Percentiles rank a stretch among this genome's conserved stretches.
Conservation (phyloP, 2,113 vertebrate species). For the Camelus bactrianus region DNA sequence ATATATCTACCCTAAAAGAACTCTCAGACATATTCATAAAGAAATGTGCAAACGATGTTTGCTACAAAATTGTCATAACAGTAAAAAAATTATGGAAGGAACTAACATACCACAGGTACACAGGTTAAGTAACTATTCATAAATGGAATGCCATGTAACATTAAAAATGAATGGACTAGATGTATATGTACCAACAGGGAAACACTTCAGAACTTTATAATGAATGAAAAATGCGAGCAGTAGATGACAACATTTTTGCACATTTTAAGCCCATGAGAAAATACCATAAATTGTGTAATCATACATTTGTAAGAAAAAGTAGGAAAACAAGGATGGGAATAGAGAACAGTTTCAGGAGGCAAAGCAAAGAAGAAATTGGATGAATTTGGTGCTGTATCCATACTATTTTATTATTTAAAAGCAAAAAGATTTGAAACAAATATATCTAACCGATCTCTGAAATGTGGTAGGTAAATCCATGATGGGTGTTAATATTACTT, state of each 20-base stretch:
- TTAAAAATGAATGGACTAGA: not conserved
- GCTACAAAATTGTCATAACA: not conserved
- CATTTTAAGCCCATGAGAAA: slow-evolving; percentile 9
- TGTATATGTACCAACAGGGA: not conserved
- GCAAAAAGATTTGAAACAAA: not conserved
- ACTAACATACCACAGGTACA: not conserved
- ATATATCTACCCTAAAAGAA: not conserved
- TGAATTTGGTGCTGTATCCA: not conserved
- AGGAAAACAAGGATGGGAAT: not conserved
- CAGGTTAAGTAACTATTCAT: not conserved
- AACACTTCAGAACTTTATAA: not conserved
- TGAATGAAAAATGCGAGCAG: not conserved
- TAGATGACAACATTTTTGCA: not conserved
- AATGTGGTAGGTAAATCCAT: not conserved
- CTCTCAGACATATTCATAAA: not conserved
- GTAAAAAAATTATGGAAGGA: not conserved
- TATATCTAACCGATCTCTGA: not conserved
- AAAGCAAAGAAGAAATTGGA: not conserved
- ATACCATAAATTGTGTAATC: not conserved
- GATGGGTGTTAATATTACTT: not conserved
- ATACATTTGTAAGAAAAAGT: not conserved
- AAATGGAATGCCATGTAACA: not conserved
- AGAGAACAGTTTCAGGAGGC: not conserved
- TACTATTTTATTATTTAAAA: slow-evolving; percentile 44
- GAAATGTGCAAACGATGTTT: not conserved